These are phyloP conservation scores for Cryptus viduatorius DNA, from an alignment of 2,888 invertebrate genomes.

Conservation along the genomic window DNA sequence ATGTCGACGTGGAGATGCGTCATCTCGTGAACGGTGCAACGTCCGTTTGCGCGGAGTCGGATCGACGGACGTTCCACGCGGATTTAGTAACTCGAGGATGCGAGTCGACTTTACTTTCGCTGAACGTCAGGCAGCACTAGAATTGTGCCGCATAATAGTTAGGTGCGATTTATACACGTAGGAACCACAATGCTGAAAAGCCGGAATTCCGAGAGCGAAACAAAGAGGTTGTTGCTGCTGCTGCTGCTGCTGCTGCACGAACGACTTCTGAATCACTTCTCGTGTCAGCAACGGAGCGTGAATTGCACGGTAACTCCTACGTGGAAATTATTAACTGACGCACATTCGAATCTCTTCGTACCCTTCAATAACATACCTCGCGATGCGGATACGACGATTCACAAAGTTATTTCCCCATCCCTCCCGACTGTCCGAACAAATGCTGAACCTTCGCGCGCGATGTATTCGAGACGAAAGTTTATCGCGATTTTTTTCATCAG, in stretches of 20 bases:
- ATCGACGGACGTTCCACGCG: not conserved
- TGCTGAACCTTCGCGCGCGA: not conserved
- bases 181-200: slow-evolving; percentile 70
- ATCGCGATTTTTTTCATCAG: no score
- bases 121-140: slow-evolving; percentile 17
- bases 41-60: slow-evolving; percentile 77
- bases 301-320: slow-evolving; percentile 63
- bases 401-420: not conserved
- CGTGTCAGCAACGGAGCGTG: slow-evolving; percentile 64
- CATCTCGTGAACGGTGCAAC: slow-evolving; percentile 73
- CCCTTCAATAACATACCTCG: slow-evolving; percentile 42
- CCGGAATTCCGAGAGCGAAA: slow-evolving; percentile 53
- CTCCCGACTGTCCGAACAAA: not conserved
- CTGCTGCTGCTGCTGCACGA: slow-evolving; percentile 49
- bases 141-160: slow-evolving; percentile 17
- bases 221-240: slow-evolving; percentile 46
- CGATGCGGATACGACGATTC: not conserved
- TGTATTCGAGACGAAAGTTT: not conserved
- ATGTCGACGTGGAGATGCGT: slow-evolving; percentile 71
- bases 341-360: slow-evolving; percentile 59
- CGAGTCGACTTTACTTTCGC: slow-evolving; percentile 71
- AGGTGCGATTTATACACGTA: slow-evolving; percentile 5
- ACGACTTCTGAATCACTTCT: slow-evolving; percentile 67
- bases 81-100: slow-evolving; percentile 37
- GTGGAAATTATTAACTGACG: slow-evolving; percentile 69